Percentiles rank a stretch among this genome's conserved stretches.
phyloP scores from a whole-genome alignment of 2,797 vertebrate species.

The Stomatorhinus walkeri region DNA sequence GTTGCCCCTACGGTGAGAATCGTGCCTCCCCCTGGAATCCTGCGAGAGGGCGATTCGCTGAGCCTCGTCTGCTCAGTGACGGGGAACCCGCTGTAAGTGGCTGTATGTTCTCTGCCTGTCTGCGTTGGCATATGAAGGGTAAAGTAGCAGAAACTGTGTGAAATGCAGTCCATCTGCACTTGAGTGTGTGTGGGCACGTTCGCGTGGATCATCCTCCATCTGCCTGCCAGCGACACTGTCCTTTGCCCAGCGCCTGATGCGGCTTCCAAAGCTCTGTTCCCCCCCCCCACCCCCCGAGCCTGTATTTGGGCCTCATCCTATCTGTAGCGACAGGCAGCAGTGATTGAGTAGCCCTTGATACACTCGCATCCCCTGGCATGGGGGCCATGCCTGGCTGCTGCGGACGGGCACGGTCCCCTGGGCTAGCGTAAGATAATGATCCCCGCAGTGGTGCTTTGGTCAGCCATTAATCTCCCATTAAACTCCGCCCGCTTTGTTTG shows the following conservation, averaged over 20 bases:
- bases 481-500: neutral
- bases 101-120: neutral
- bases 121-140: slow-evolving; percentile 12
- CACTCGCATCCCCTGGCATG: neutral
- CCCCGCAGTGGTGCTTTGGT: neutral
- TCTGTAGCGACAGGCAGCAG: neutral
- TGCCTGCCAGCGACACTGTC: neutral
- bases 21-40: slow-evolving; percentile 69
- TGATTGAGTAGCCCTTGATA: neutral
- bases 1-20: slow-evolving; percentile 74
- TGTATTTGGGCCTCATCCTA: neutral
- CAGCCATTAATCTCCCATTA: slow-evolving; percentile 7
- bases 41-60: slow-evolving; percentile 81
- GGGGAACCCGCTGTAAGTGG: slow-evolving; percentile 80
- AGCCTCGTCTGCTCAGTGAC: slow-evolving; percentile 72
- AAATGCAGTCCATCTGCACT: slow-evolving; percentile 22
- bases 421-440: neutral
- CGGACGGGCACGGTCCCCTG: neutral
- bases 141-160: neutral
- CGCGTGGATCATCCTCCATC: slow-evolving; percentile 15
- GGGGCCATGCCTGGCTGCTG: neutral
- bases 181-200: slow-evolving; percentile 21
- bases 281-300: neutral
- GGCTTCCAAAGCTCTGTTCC: neutral
- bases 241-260: neutral